Conservation (phyloP, 2,113 vertebrate species). For the Gila orcuttii region DNA sequence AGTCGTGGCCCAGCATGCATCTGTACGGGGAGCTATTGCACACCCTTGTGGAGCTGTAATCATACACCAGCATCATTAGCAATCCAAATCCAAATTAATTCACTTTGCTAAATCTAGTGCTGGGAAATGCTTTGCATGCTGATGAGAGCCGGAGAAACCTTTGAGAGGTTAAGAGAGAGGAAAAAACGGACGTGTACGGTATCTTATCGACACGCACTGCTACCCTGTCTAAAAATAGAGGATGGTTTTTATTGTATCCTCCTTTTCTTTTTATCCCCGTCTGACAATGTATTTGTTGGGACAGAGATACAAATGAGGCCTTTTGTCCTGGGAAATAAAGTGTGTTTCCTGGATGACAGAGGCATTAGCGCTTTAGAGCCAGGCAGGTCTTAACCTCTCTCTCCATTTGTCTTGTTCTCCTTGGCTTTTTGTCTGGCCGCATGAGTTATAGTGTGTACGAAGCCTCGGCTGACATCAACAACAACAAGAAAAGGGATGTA, state of each 20-base stretch:
- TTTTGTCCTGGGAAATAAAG: constrained; percentile 99
- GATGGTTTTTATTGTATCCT: constrained; percentile 42
- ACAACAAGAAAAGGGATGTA: constrained; percentile 72
- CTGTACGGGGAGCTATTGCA: constrained; percentile 71
- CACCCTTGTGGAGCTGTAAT: constrained; percentile 90
- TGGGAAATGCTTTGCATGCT: constrained; percentile 92
- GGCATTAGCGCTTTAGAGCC: constrained; percentile 88
- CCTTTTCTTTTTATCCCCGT: constrained; percentile 66
- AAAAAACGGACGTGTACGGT: constrained; percentile 35
- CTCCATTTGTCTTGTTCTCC: constrained; percentile 53
- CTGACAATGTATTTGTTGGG: constrained; percentile 93
- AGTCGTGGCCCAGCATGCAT: constrained; percentile 26
- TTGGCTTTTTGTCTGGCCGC: constrained; percentile 7
- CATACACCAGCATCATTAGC: constrained; percentile 93
- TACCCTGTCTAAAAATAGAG: constrained; percentile 83
- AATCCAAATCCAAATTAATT: constrained; percentile 99
- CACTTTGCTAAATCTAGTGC: constrained; percentile 97
- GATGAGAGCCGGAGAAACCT: constrained; percentile 77
- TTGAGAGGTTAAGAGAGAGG: constrained; percentile 25
- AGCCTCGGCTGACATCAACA: constrained; percentile 33
- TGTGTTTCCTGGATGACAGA: constrained; percentile 91
- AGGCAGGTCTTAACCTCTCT: constrained; percentile 83
- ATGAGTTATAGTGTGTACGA: constrained; percentile 86
- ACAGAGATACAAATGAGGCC: constrained; percentile 94
- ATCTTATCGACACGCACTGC: constrained; percentile 54